phyloP scores from a whole-genome alignment of 1,140 invertebrate species.

The Battus philenor region DNA sequence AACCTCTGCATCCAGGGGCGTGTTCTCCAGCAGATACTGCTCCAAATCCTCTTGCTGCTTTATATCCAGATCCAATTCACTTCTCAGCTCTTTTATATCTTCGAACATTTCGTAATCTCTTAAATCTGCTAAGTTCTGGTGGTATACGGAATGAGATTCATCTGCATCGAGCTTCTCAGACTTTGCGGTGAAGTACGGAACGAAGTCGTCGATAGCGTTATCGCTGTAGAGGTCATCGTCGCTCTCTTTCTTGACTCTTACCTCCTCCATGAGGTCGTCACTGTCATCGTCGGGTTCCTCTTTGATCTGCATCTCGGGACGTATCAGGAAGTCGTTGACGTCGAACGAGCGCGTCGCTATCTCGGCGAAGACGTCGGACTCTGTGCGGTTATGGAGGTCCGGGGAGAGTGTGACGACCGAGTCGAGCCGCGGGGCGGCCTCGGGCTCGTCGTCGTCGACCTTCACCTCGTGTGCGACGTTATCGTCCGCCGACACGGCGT shows the following conservation, averaged over 20 bases:
- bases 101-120: constrained; percentile 65
- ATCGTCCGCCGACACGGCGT: constrained; percentile 57
- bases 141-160: constrained; percentile 54
- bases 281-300: constrained; percentile 33
- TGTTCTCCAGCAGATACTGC: constrained; percentile 67
- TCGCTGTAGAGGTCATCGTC: constrained; percentile 53
- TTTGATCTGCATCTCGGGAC: constrained; percentile 58
- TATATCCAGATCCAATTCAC: constrained; percentile 56
- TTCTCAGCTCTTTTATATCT: constrained; percentile 54
- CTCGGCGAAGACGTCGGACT: constrained; percentile 58
- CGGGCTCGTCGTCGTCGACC: constrained; percentile 46
- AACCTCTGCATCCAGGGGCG: constrained; percentile 57
- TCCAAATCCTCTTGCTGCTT: constrained; percentile 64
- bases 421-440: constrained; percentile 30
- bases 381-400: constrained; percentile 51
- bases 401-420: constrained; percentile 54
- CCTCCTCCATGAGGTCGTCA: constrained; percentile 31
- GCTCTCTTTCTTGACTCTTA: constrained; percentile 43
- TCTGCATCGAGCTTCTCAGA: constrained; percentile 44
- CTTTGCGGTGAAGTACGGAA: constrained; percentile 61
- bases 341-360: constrained; percentile 57
- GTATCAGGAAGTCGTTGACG: constrained; percentile 56
- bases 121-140: constrained; percentile 68
- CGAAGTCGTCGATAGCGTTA: constrained; percentile 66
- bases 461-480: constrained; percentile 67